A percentile compares a stretch with the other conserved stretches of the same genome.
These are phyloP conservation scores for Neuroterus valhalla DNA, from an alignment of 1,140 invertebrate genomes.

Conservation along the genomic window DNA sequence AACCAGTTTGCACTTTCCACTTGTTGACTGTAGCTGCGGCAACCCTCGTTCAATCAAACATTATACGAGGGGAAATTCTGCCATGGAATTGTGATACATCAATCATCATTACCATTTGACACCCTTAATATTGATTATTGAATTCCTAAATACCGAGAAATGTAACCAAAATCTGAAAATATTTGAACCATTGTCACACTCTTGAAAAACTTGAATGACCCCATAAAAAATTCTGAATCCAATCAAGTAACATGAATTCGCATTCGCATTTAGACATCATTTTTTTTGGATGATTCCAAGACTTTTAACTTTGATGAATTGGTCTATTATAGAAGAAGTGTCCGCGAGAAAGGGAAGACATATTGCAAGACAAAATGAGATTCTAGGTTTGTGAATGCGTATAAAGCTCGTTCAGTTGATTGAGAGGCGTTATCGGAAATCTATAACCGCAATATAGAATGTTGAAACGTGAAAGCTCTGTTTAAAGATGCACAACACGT, in stretches of 20 bases:
- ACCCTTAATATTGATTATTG: too few relatives aligned
- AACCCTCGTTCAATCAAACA: neutral
- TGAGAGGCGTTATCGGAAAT: conserved; percentile 19
- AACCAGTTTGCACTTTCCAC: neutral
- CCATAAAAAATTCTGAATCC: too few relatives aligned
- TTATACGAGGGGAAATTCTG: neutral
- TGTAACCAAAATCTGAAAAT: too few relatives aligned
- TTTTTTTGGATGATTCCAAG: neutral
- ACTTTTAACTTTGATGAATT: neutral
- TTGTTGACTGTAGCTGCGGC: conserved; percentile 6
- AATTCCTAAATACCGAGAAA: too few relatives aligned
- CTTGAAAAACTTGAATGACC: too few relatives aligned
- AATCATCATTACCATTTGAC: too few relatives aligned
- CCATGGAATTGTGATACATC: neutral
- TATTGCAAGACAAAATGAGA: neutral
- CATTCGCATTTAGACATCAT: neutral
- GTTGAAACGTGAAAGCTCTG: neutral
- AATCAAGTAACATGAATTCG: too few relatives aligned
- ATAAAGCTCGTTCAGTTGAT: conserved; percentile 4
- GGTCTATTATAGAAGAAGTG: neutral
- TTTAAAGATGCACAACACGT: conserved; percentile 12
- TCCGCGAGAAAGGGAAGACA: conserved; percentile 1
- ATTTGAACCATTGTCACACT: too few relatives aligned
- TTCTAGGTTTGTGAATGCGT: neutral
- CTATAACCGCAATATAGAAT: conserved; percentile 7